Base-by-base conservation (phyloP, 2,888 invertebrate genomes). In the Hirudinaria manillensis region DNA sequence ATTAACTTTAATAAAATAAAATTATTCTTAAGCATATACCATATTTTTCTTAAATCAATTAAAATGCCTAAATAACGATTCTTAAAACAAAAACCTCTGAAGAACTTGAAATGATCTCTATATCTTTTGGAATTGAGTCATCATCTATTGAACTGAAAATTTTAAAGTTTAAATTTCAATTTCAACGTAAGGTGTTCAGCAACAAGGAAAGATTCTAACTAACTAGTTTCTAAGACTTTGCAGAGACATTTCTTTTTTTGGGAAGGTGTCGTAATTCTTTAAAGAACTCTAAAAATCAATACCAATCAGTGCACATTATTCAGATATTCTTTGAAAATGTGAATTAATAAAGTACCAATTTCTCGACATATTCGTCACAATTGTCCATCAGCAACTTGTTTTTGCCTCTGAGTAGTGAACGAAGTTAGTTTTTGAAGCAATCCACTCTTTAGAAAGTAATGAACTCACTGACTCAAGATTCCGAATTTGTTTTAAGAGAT, bases 401-500 rank as follows among this genome's bases (percentile, higher is more conserved):
- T 3, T 61, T 2, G 24, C 61, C 3, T 29, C 61, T 61, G 61
- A 29, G 29, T 27, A 16, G 61, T 61, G 10, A 61, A 29, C 10
- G 7, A 61, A 61, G 13, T 27, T 61, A 45, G 45, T 6, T 45
- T 45, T 45, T 45, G 45, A 45, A 45, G 3, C 45, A 45, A 16
- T 45, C 16, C 3, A 45, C 16, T 6, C 3, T 6, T 6, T 6
- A 7, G 16, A 61, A 61, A 10, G n/a, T 56, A 56, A 7, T 24
- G 7, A 61, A 61, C 61, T 61, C 61, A 61, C 36, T 36, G 68
- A 68, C 68, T 68, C 68, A 68, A 68, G 68, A 68, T 68, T 68
- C 32, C 34, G 68, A 51, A 87, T 80, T 78, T 87, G 86, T 78
- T 85, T 84, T 21, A 87, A 85, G 51, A 87, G 80, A 78, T 83